These are phyloP conservation scores for Epinephelus malabaricus DNA, from an alignment of 2,797 vertebrate species.

Conservation along the genomic window DNA sequence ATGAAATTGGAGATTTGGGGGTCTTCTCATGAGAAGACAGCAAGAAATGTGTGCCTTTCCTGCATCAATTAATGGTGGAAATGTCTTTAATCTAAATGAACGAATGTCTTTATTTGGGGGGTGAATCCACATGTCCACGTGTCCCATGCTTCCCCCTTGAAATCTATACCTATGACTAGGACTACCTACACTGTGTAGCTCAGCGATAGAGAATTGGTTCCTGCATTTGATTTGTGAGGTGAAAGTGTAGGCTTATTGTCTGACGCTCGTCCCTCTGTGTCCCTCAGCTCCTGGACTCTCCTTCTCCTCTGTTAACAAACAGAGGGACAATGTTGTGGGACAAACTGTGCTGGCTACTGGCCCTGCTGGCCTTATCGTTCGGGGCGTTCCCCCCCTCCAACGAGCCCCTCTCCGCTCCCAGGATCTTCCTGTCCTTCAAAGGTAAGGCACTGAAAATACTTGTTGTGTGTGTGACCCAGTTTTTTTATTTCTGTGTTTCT, in stretches of 20 bases:
- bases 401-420: conserved; percentile 84
- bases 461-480: conserved; percentile 34
- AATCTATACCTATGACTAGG: neutral
- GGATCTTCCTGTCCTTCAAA: conserved; percentile 90
- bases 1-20: too few species aligned
- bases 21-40: too few species aligned
- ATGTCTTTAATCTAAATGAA: too few species aligned
- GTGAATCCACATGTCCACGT: too few species aligned
- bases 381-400: conserved; percentile 70
- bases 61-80: too few species aligned
- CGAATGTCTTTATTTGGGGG: too few species aligned
- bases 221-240: conserved; percentile 13
- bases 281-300: conserved; percentile 73
- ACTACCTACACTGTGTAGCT: conserved; percentile 13
- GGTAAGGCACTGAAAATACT: conserved; percentile 76
- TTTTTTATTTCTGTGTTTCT: conserved; percentile 25
- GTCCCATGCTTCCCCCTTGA: too few species aligned
- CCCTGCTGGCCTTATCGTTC: conserved; percentile 81
- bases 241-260: conserved; percentile 31
- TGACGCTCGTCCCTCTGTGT: conserved; percentile 63
- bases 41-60: too few species aligned
- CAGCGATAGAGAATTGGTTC: neutral
- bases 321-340: conserved; percentile 82
- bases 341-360: conserved; percentile 83
- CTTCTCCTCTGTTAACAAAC: conserved; percentile 74